These are phyloP conservation scores for Bombus waltoni DNA, from an alignment of 1,140 invertebrate species.

Conservation along the genomic window DNA sequence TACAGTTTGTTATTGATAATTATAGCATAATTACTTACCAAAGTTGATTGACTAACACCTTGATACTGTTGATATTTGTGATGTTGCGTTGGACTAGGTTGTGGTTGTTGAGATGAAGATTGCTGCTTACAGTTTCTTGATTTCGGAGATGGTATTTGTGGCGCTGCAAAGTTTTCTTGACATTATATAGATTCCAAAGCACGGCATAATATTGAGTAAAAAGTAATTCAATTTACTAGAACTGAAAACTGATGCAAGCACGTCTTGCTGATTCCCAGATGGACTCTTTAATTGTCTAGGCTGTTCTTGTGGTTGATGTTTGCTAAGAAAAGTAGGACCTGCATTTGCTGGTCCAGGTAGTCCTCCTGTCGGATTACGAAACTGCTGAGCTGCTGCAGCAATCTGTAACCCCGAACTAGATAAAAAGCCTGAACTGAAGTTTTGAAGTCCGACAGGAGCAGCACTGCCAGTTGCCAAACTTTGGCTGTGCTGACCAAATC, in stretches of 20 bases:
- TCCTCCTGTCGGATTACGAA: conserved; percentile 82
- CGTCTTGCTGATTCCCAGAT: conserved; percentile 83
- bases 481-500: conserved; percentile 82
- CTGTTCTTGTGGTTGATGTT: conserved; percentile 84
- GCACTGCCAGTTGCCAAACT: conserved; percentile 81
- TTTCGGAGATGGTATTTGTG: conserved; percentile 84
- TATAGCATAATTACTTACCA: conserved; percentile 74
- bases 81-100: conserved; percentile 84
- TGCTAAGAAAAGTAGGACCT: conserved; percentile 82
- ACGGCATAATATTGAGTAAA: neutral
- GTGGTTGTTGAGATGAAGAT: conserved; percentile 81
- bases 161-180: conserved; percentile 69
- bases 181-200: neutral
- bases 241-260: conserved; percentile 83
- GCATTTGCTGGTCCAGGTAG: conserved; percentile 81
- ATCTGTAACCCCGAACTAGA: conserved; percentile 83
- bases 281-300: conserved; percentile 84
- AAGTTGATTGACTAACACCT: conserved; percentile 81
- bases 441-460: conserved; percentile 84
- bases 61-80: conserved; percentile 84
- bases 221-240: conserved; percentile 77
- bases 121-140: conserved; percentile 82
- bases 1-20: neutral
- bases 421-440: conserved; percentile 84
- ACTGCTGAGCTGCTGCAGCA: conserved; percentile 82